Evolutionary conservation across 2,888 invertebrate species (phyloP), one percentile per base, ranked within the genome.

Genomic region (Machimus rusticus): DNA sequence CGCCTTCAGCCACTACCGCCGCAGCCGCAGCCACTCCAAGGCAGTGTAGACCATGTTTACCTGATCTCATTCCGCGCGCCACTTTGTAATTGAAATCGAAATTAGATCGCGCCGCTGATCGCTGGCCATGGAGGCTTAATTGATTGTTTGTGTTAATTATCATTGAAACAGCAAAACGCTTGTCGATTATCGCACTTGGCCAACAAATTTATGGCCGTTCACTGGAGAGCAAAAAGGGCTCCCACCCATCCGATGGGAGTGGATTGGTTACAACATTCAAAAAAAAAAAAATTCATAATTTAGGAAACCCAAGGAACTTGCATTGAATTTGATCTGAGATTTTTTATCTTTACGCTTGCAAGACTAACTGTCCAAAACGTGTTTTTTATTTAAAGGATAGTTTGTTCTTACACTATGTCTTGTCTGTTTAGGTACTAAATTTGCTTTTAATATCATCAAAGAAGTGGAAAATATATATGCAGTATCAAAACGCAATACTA

Each of bases 71-170:
- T 76, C 76, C 37, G 12, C 5, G 28, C 76, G 34, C 34, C 76
- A 76, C 37, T 76, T 37, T 76, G 76, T 76, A 76, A 76, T 76
- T 82, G 82, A 82, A 82, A 82, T 82, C 66, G 82, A 82, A 82
- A 82, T 82, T 82, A 37, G 82, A 82, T 66, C 82, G 82, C 66
- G 66, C 34, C 39, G 57, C 51, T 66, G 57, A 82, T 82, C 57
- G 51, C 82, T 19, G 57, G 34, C 51, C 81, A 46, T 57, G 82
- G 82, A 19, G 37, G 82, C 57, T 82, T 82, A 82, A 82, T 82
- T 82, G 82, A 82, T 82, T 82, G 82, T 82, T 82, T 57, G 57
- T 34, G 82, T 82, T 82, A 82, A 82, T 82, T 82, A 82, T 34
- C 55, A 57, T 66, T 81, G 34, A 37, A 82, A 79, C 51, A 51